Evolutionary conservation across 2,113 vertebrate genomes (phyloP).

Genomic region (mouse (Mus musculus)): DNA sequence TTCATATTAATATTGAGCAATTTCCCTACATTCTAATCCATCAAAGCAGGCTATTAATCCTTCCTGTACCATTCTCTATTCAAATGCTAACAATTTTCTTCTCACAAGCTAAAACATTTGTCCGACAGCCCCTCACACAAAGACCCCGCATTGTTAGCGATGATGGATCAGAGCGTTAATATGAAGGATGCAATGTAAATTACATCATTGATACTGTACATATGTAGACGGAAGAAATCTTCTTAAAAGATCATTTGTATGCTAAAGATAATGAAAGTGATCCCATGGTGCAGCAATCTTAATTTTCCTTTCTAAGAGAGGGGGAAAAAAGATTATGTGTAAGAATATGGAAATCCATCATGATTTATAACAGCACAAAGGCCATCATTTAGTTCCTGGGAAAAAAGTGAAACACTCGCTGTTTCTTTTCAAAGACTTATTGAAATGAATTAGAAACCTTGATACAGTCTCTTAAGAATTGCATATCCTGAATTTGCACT

Average conservation of each 20-base stretch:
- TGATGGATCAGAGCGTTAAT: slow-evolving; percentile 97
- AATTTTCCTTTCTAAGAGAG: slow-evolving; percentile 75
- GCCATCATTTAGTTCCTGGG: slow-evolving; percentile 62
- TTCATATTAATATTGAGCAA: slow-evolving; percentile 99
- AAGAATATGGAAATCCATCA: slow-evolving; percentile 83
- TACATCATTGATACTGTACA: slow-evolving; percentile 91
- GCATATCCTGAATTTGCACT: background rate
- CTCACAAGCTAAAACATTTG: slow-evolving; percentile 95
- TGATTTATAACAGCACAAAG: slow-evolving; percentile 69
- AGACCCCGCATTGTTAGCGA: slow-evolving; percentile 93
- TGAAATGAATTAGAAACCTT: slow-evolving; percentile 60
- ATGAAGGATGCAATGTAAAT: slow-evolving; percentile 90
- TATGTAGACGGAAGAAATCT: slow-evolving; percentile 87
- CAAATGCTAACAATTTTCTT: slow-evolving; percentile 96
- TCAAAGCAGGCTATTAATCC: slow-evolving; percentile 99
- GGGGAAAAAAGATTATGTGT: background rate
- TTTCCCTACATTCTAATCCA: slow-evolving; percentile 99
- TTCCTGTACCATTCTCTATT: slow-evolving; percentile 91
- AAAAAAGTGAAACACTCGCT: slow-evolving; percentile 31
- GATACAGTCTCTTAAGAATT: background rate
- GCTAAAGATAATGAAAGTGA: slow-evolving; percentile 90
- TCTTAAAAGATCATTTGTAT: slow-evolving; percentile 89
- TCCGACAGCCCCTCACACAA: slow-evolving; percentile 94
- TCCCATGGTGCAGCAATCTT: slow-evolving; percentile 76
- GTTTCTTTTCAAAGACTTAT: slow-evolving; percentile 69